Conservation (phyloP, 2,888 invertebrate genomes). For the Melitaea athalia region DNA sequence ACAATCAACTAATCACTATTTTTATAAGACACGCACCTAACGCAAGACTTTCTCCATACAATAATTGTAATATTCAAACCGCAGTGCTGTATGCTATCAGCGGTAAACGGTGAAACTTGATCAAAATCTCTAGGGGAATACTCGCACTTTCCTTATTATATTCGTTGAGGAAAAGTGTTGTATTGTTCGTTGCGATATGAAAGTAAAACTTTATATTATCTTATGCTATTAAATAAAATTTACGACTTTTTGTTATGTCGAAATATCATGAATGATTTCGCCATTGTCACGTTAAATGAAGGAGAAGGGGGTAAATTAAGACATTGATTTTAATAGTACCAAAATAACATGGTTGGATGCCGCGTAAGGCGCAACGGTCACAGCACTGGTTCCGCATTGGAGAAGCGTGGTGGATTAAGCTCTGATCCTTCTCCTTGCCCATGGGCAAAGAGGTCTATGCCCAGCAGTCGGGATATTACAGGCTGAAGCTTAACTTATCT, state of each 20-base stretch:
- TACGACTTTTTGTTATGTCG: not conserved
- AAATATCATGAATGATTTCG: no score
- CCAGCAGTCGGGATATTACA: no score
- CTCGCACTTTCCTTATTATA: slow-evolving; percentile 16
- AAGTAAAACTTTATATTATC: slow-evolving; percentile 9
- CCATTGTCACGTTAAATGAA: no score
- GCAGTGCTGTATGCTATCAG: slow-evolving; percentile 17
- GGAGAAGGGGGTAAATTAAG: no score
- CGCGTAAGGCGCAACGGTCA: no score
- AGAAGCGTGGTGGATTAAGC: no score
- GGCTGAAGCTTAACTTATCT: no score
- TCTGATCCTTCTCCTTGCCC: no score
- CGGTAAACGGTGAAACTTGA: slow-evolving; percentile 33
- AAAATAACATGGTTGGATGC: no score
- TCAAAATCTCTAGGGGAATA: slow-evolving; percentile 28
- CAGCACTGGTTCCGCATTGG: no score
- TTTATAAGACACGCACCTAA: not conserved
- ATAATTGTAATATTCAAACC: slow-evolving; percentile 35
- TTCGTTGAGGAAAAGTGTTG: slow-evolving; percentile 16
- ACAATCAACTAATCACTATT: not conserved
- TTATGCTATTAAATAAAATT: not conserved
- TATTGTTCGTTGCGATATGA: slow-evolving; percentile 12
- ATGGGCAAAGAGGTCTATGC: no score
- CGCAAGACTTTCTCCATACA: slow-evolving; percentile 24
- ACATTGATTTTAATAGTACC: no score